Base-by-base conservation (phyloP, 2,888 invertebrate species). In the Penaeus monodon region DNA sequence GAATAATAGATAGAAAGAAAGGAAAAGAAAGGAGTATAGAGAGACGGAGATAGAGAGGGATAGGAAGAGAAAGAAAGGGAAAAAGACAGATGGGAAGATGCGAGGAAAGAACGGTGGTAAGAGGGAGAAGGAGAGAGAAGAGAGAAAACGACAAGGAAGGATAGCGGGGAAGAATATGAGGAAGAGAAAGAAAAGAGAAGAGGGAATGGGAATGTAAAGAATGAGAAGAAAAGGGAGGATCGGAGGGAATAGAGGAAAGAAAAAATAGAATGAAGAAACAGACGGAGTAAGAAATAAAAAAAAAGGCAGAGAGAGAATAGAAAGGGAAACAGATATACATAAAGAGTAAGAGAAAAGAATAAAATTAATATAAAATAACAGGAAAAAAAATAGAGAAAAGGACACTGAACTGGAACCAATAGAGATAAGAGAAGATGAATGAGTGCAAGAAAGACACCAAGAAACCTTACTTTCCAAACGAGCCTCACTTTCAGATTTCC, bases 21-120 rank as follows among this genome's bases (percentile, higher is more conserved):
- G 49, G 22, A 3, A 78, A 10, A 49, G 8, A 3, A 24, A 49
- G 78, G 49, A 57, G 0, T 57, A 78, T 24, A 44, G 49, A 22
- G 78, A 78, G 49, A 44, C 10, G 38, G 49, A 77, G 77, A 44
- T 7, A 49, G 77, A 44, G 77, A 44, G 44, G 38, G 78, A 77
- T 38, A 38, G 44, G 38, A 84, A 84, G 88, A 89, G 87, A 80
- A 63, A 63, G 70, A 77, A 20, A 77, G 57, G 12, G 44, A 77
- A 44, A 44, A 57, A 44, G 44, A 77, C 24, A 77, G 44, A 44
- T 7, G n/a, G 57, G 22, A 44, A 22, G 27, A 77, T 38, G 33
- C 29, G 12, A 77, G 14, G 2, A 17, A n/a, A 38, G 38, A 14
- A 10, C 14, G 20, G 20, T 33, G 20, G 44, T 17, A 33, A 77